Evolutionary conservation across 2,797 vertebrate species (phyloP), one percentile per base, ranked within the genome.

Genomic region (Platalea minor): DNA sequence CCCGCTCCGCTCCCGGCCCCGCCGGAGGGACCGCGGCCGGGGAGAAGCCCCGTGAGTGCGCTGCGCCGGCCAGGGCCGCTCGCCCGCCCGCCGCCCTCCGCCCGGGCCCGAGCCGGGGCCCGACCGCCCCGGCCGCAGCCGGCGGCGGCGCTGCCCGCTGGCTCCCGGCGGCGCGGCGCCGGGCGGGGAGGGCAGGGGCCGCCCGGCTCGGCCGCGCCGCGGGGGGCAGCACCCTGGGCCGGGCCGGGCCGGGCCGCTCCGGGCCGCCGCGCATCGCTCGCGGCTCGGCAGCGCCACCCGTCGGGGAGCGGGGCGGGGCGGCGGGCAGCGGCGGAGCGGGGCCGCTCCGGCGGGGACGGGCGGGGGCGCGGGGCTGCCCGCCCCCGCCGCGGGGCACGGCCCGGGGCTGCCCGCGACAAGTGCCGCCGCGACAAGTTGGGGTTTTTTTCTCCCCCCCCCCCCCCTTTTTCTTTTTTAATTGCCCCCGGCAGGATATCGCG

Each of bases 201-300:
- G 37, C 39, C 39, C 39, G 39, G 39, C 39, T 39, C 39, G 50
- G 46, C 18, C 33, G 45, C 45, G 19, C 45, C 45, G 45, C 45
- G 20, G 39, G 39, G 39, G 39, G 39, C 39, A 39, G 39, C 39
- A 39, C 39, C 39, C 39, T 39, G 39, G 39, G 39, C 46, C 46
- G n/a, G 46, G 39, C 69, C 54, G 45, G 20, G 26, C 67, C 43
- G 67, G 16, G 17, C 19, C 46, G 28, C n/a, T 4, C 73, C 43
- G 65, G 16, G 26, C 24, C 59, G 28, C n/a, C 4, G 53, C 69
- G 53, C 59, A 43, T 11, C 69, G 68, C 86, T 85, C 95, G 98
- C 94, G 96, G 99, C 99, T 99, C 99, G 98, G 98, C 98, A 99
- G 99, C 99, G 99, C 99, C 99, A 98, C 99, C 99, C 98, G 96